Evolutionary conservation across 2,888 invertebrate genomes (phyloP), one percentile per base, ranked within the genome.

Genomic region (Galeopsomyia nigrocyanea): DNA sequence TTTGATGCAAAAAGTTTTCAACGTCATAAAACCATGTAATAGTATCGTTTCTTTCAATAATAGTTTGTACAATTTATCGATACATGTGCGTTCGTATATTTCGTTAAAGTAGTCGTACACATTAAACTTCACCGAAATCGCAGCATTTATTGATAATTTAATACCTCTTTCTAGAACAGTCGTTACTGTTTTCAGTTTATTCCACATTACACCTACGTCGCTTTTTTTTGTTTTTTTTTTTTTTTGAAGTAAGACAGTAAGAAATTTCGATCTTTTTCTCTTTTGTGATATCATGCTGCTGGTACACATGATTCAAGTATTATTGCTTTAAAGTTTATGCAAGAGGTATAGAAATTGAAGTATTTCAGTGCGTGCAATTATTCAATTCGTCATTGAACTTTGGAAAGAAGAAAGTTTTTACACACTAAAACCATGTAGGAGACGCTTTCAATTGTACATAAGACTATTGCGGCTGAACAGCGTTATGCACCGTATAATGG

Each of bases 251-350:
- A 49, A 19, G 46, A 55, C 10, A 39, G 7, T 39, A 39, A 39
- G 2, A 50, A 63, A 50, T 39, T 63, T 51, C 3, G 58, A 46
- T 53, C 19, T 9, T 65, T n/a, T 19, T 64, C 26, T 53, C 39
- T 61, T 60, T 13, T 21, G 61, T 60, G 26, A 65, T 61, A 74
- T 50, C 64, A 49, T 21, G 46, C n/a, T 58, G 22, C 17, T 49
- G 39, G 55, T 71, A 64, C 47, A 61, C 26, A 22, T 53, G 22
- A 16, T 67, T 14, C 53, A 63, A 13, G 62, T 66, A 39, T 71
- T 71, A 71, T 71, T 71, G 71, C 71, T 71, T 71, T 61, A 71
- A 61, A 66, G 66, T 62, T 71, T 58, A 65, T 53, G 53, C 55
- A 19, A 56, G 66, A 71, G 61, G 55, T 66, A 50, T 66, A 71